Conservation (phyloP, 2,888 invertebrate genomes). For the Epinotia nisella region DNA sequence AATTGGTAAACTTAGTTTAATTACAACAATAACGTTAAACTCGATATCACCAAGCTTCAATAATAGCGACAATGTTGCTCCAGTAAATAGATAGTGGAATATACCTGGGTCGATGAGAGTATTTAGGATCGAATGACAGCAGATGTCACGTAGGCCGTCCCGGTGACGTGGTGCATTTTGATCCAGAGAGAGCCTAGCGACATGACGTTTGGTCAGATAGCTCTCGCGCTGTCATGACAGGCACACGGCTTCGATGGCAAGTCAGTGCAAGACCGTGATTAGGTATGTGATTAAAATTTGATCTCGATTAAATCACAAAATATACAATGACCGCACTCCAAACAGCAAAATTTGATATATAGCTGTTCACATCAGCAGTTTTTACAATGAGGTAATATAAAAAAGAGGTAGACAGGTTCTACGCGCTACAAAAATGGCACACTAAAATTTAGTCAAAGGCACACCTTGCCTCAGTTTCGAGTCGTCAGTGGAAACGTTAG, state of each 20-base stretch:
- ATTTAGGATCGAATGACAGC: slow-evolving; percentile 17
- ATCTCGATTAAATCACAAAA: neutral
- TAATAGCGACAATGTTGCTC: neutral
- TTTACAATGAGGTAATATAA: too few relatives aligned
- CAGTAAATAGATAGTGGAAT: slow-evolving; percentile 6
- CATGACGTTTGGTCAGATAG: slow-evolving; percentile 11
- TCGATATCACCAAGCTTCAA: neutral
- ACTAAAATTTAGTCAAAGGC: too few relatives aligned
- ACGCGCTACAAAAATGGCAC: too few relatives aligned
- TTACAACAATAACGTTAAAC: too few relatives aligned
- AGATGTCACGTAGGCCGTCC: slow-evolving; percentile 17
- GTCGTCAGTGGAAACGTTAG: too few relatives aligned
- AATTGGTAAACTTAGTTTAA: too few relatives aligned
- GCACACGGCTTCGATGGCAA: neutral
- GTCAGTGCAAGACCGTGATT: neutral
- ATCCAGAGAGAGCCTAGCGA: neutral
- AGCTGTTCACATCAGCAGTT: too few relatives aligned
- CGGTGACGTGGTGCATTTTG: neutral
- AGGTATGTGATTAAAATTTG: too few relatives aligned
- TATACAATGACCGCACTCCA: too few relatives aligned
- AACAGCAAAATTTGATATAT: too few relatives aligned
- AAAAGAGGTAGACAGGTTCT: too few relatives aligned
- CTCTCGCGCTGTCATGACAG: neutral
- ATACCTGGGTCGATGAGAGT: neutral
- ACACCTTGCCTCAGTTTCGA: too few relatives aligned